phyloP scores from a whole-genome alignment of 2,888 invertebrate species.

The Cepaea hortensis region DNA sequence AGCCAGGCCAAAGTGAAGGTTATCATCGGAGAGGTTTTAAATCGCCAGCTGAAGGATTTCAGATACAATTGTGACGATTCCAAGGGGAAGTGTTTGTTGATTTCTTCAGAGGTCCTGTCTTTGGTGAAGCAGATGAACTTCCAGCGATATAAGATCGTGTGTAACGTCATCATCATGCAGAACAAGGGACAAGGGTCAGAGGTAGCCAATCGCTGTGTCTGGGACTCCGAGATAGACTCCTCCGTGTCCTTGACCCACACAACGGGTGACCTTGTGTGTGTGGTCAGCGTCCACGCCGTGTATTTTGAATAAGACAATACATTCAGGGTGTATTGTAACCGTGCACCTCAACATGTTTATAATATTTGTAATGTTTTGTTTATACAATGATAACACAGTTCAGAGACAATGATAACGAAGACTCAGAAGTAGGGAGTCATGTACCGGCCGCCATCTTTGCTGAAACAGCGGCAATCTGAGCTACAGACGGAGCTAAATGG shows the following conservation, averaged over 20 bases:
- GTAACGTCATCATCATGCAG: constrained; percentile 67
- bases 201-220: constrained; percentile 64
- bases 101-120: constrained; percentile 61
- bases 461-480: too few relatives aligned
- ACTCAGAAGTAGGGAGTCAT: too few relatives aligned
- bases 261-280: constrained; percentile 62
- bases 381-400: too few relatives aligned
- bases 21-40: constrained; percentile 60
- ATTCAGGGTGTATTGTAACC: not conserved
- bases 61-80: constrained; percentile 59
- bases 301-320: constrained; percentile 60
- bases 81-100: constrained; percentile 58
- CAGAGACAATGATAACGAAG: too few relatives aligned
- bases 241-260: constrained; percentile 65
- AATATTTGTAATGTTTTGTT: not conserved
- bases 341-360: not conserved
- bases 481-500: too few relatives aligned
- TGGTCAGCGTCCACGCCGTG: constrained; percentile 66
- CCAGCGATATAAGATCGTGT: constrained; percentile 68
- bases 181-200: constrained; percentile 67
- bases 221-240: constrained; percentile 66
- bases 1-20: constrained; percentile 58
- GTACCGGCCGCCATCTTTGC: too few relatives aligned
- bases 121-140: constrained; percentile 64
- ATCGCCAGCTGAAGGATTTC: constrained; percentile 56